Conservation (phyloP, 2,797 vertebrate genomes). For the Hippopotamyrus pictus region DNA sequence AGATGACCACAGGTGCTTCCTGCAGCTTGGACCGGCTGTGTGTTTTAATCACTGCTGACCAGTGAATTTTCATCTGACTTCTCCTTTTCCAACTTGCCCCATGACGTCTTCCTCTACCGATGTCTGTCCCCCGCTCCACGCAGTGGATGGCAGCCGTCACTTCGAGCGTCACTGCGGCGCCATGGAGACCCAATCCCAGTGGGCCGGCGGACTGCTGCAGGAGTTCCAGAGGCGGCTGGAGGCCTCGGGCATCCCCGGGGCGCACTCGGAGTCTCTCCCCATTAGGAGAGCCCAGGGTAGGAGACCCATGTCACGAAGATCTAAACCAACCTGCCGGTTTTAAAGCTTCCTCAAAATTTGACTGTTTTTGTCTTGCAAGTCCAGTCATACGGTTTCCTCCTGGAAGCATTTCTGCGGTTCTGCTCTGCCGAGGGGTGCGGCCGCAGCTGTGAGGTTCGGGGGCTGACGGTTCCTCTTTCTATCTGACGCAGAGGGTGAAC, state of each 20-base stretch:
- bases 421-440: background rate
- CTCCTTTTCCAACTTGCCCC: background rate
- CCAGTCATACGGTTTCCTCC: background rate
- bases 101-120: background rate
- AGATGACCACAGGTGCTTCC: background rate
- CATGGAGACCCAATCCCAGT: constrained; percentile 83
- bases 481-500: constrained; percentile 51
- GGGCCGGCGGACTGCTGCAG: constrained; percentile 77
- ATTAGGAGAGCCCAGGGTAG: constrained; percentile 50
- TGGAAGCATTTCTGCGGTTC: background rate
- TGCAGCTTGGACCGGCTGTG: background rate
- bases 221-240: constrained; percentile 79
- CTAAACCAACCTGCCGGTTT: background rate
- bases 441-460: background rate
- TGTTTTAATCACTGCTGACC: background rate
- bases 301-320: background rate
- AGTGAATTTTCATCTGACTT: background rate
- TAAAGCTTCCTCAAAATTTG: background rate
- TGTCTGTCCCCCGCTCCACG: constrained; percentile 35
- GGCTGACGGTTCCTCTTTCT: constrained; percentile 4
- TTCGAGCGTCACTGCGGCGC: constrained; percentile 87
- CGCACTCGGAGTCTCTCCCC: constrained; percentile 43
- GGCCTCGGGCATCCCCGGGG: constrained; percentile 55
- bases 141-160: constrained; percentile 85
- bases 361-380: background rate